Evolutionary conservation across 53 echinoderm and acorn worm genomes (phyloP).

Genomic region (Zoroaster sp.): DNA sequence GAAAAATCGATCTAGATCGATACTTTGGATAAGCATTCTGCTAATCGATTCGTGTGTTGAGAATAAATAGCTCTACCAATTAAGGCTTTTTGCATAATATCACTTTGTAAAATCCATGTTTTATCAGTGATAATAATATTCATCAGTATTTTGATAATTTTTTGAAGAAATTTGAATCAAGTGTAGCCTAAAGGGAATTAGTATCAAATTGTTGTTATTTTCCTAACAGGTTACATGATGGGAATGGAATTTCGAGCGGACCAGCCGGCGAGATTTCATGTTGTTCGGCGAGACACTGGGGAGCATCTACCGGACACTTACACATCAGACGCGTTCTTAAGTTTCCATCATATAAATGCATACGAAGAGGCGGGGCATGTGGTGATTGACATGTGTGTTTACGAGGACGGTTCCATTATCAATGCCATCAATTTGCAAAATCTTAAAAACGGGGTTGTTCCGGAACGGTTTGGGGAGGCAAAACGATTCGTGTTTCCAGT

Average conservation of each 20-base stretch:
- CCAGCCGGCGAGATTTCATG: slow-evolving; percentile 58
- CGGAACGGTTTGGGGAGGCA: slow-evolving; percentile 41
- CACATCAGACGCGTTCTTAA: slow-evolving; percentile 69
- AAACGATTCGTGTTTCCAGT: slow-evolving; percentile 22
- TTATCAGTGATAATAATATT: too few relatives aligned
- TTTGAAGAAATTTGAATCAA: too few relatives aligned
- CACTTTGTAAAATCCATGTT: too few relatives aligned
- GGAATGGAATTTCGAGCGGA: slow-evolving; percentile 66
- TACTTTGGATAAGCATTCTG: too few relatives aligned
- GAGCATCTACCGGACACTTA: slow-evolving; percentile 42
- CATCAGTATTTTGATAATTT: too few relatives aligned
- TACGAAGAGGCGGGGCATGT: slow-evolving; percentile 73
- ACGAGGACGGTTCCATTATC: slow-evolving; percentile 43
- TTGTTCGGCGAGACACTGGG: slow-evolving; percentile 70
- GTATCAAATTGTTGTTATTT: not conserved
- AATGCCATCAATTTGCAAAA: slow-evolving; percentile 22
- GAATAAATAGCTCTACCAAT: too few relatives aligned
- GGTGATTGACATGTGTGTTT: slow-evolving; percentile 66
- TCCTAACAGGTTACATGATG: slow-evolving; percentile 46
- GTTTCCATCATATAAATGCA: slow-evolving; percentile 87
- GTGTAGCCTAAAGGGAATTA: too few relatives aligned
- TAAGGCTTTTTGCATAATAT: too few relatives aligned
- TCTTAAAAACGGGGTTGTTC: not conserved
- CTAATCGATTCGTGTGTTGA: too few relatives aligned
- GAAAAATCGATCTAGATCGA: too few relatives aligned